Evolutionary conservation across 64 coral and sea anemone species (phyloP).

Genomic region (Montipora foliosa): DNA sequence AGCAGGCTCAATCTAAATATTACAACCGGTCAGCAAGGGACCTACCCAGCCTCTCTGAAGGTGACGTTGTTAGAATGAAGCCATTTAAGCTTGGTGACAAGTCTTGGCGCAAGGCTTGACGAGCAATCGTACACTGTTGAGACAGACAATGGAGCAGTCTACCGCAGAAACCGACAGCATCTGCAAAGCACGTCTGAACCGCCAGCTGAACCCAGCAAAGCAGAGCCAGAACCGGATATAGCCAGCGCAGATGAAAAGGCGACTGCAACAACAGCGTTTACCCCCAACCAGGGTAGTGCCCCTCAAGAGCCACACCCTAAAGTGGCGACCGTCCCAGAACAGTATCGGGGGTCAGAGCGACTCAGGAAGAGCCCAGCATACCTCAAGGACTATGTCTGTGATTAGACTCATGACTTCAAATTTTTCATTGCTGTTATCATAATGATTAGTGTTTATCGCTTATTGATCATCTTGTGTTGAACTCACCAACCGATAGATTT

Average conservation of each 20-base stretch:
- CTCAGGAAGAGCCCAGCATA: not conserved
- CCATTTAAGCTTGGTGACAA: no score
- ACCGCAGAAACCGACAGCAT: not conserved
- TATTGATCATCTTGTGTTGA: not conserved
- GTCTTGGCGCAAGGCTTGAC: not conserved
- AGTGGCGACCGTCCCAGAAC: not conserved
- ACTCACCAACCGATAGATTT: not conserved
- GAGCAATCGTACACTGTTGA: slow-evolving; percentile 55
- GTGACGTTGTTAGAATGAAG: no score
- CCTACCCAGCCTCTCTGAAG: no score
- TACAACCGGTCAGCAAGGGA: no score
- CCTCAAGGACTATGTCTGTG: not conserved
- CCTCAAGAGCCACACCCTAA: not conserved
- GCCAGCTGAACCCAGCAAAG: not conserved
- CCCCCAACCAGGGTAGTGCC: not conserved
- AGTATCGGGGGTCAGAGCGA: not conserved
- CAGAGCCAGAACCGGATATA: not conserved
- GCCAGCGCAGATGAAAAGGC: not conserved
- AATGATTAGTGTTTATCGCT: not conserved
- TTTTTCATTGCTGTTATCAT: not conserved
- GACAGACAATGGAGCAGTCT: slow-evolving; percentile 18
- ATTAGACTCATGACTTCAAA: not conserved
- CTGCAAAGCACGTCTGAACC: slow-evolving; percentile 8
- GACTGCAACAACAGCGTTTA: not conserved
- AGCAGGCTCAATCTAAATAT: no score